Conservation (phyloP, 2,888 invertebrate species). For the Myathropa florea region DNA sequence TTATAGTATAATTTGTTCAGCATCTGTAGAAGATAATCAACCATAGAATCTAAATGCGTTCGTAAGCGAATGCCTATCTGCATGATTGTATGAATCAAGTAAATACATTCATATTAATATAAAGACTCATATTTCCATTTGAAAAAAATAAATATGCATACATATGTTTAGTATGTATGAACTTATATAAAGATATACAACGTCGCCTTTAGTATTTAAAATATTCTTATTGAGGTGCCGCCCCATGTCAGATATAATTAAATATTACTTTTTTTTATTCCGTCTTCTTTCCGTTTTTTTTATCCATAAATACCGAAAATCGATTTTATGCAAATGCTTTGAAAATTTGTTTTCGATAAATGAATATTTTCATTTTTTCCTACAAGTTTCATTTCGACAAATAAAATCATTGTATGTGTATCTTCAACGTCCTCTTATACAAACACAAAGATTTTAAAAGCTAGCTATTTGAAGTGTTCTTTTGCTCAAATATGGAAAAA, state of each 20-base stretch:
- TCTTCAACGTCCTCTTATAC: background rate
- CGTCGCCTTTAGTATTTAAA: slow-evolving; percentile 57
- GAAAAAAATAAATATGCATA: slow-evolving; percentile 22
- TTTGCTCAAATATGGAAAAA: too few relatives aligned
- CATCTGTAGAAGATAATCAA: too few relatives aligned
- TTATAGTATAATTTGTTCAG: too few relatives aligned
- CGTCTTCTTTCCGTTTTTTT: slow-evolving; percentile 39
- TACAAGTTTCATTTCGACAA: slow-evolving; percentile 54
- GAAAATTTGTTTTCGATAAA: slow-evolving; percentile 57
- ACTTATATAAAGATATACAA: background rate
- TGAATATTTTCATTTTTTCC: slow-evolving; percentile 29
- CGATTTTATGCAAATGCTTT: slow-evolving; percentile 68
- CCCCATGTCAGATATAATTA: slow-evolving; percentile 59
- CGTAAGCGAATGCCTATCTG: too few relatives aligned
- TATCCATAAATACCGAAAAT: slow-evolving; percentile 57
- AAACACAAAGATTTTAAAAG: background rate
- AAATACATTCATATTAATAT: background rate
- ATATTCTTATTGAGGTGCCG: slow-evolving; percentile 38
- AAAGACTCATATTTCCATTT: slow-evolving; percentile 47
- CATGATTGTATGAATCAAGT: background rate
- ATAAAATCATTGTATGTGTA: slow-evolving; percentile 4
- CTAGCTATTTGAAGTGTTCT: background rate
- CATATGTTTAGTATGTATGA: background rate
- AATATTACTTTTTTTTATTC: slow-evolving; percentile 27
- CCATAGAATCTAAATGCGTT: too few relatives aligned